These are phyloP conservation scores for Paracanthobrama guichenoti DNA, from an alignment of 2,113 vertebrate genomes.

Conservation along the genomic window DNA sequence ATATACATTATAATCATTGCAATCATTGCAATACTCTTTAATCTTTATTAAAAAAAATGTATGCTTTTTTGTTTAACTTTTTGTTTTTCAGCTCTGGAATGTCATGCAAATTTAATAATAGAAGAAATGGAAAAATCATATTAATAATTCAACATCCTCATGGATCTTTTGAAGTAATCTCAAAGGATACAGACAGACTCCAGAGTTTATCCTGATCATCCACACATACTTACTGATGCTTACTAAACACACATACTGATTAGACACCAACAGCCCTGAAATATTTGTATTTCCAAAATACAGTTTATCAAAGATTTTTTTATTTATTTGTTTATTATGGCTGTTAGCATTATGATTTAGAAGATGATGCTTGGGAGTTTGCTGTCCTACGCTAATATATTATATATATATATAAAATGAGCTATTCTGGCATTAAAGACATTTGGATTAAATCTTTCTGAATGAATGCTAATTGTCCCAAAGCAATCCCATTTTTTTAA, in stretches of 20 bases:
- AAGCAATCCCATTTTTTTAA: not conserved
- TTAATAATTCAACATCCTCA: slow-evolving; percentile 22
- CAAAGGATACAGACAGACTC: slow-evolving; percentile 19
- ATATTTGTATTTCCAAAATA: slow-evolving; percentile 23
- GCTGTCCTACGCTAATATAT: not conserved
- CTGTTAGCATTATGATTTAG: slow-evolving; percentile 23
- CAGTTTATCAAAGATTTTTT: slow-evolving; percentile 13
- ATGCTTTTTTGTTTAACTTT: not conserved
- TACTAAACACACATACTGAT: not conserved
- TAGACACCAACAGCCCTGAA: not conserved
- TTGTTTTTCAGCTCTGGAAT: slow-evolving; percentile 4
- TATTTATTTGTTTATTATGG: slow-evolving; percentile 6
- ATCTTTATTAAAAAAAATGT: not conserved
- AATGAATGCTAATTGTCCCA: slow-evolving; percentile 15
- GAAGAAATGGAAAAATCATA: slow-evolving; percentile 6
- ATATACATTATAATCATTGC: not conserved
- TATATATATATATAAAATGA: not conserved
- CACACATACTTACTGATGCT: slow-evolving; percentile 4
- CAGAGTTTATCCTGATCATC: slow-evolving; percentile 15
- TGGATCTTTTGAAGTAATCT: slow-evolving; percentile 31
- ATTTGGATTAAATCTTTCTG: slow-evolving; percentile 13
- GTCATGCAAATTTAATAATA: slow-evolving; percentile 21
- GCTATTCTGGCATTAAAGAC: slow-evolving; percentile 5
- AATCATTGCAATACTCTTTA: not conserved
- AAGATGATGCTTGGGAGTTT: not conserved